Evolutionary conservation across 2,888 invertebrate genomes (phyloP), one percentile per base, ranked within the genome.

Genomic region (Chloromyia formosa): DNA sequence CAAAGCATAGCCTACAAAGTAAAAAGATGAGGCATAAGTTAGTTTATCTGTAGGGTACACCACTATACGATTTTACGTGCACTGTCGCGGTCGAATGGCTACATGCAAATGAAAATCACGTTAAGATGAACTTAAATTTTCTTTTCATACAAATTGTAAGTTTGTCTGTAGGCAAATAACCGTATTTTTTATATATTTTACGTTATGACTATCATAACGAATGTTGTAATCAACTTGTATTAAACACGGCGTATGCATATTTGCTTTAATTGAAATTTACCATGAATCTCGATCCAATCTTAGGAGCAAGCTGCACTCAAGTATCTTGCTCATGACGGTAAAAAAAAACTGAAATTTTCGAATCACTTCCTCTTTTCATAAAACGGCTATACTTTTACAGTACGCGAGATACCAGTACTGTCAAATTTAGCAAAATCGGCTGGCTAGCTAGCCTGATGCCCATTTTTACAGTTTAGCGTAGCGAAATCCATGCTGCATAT

Each of bases 341-440:
- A n/a, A 12, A 49, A 49, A n/a, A n/a, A 12, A 49, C 2, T n/a
- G 10, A 49, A 49, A 49, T 49, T 12, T 49, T 49, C 49, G 3
- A n/a, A n/a, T 49, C 49, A 49, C 16, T 49, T 49, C 49, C 49
- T 49, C 49, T 49, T n/a, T 49, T 49, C 49, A 49, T n/a, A 2
- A 2, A 35, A 49, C 16, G 49, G 49, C 49, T 49, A n/a, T n/a
- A 35, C 27, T 35, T 35, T 35, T 35, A 35, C 2, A 35, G 7
- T 35, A 35, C 7, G 7, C 27, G 7, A 35, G 27, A 35, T 35
- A 35, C 27, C 27, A 35, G 27, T 35, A 35, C 27, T 35, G 27
- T 35, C 27, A 35, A n/a, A 49, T 49, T 49, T 10, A 12, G 49
- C 49, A n/a, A n/a, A 12, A 49, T 49, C 3, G 49, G 10, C 49